A percentile compares a stretch with the other conserved stretches of the same genome.
Evolutionary conservation across 2,113 vertebrate genomes (phyloP).

Genomic region (Antechinus stuartii): DNA sequence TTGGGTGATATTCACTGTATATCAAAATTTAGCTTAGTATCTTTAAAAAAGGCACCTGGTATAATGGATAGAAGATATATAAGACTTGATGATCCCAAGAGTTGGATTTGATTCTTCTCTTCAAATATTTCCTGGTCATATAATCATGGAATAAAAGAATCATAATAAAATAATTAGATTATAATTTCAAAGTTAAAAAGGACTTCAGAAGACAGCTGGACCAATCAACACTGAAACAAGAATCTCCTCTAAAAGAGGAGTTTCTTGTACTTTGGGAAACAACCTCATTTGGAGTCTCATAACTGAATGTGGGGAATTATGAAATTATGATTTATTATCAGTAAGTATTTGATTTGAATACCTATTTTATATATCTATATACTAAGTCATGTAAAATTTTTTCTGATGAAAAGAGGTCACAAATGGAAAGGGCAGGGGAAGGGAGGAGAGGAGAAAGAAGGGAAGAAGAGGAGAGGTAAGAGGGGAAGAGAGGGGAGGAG

Average conservation of each 20-base stretch:
- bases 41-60: background rate
- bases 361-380: too few species aligned
- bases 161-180: background rate
- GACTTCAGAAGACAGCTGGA: background rate
- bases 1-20: background rate
- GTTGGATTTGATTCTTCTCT: background rate
- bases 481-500: background rate
- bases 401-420: too few species aligned
- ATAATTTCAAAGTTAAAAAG: background rate
- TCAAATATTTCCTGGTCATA: background rate
- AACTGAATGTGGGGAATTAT: too few species aligned
- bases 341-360: too few species aligned
- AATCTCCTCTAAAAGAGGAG: background rate
- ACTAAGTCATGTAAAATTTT: too few species aligned
- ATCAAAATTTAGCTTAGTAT: background rate
- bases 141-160: background rate
- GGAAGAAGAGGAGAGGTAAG: background rate
- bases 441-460: background rate
- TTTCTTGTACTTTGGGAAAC: too few species aligned
- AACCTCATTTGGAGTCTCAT: background rate
- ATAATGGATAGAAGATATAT: background rate
- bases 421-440: too few species aligned
- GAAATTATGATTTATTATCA: too few species aligned
- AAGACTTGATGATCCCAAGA: background rate
- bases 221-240: background rate